These are phyloP conservation scores for Drymonia ruficornis DNA, from an alignment of 2,888 invertebrate species.

Conservation along the genomic window DNA sequence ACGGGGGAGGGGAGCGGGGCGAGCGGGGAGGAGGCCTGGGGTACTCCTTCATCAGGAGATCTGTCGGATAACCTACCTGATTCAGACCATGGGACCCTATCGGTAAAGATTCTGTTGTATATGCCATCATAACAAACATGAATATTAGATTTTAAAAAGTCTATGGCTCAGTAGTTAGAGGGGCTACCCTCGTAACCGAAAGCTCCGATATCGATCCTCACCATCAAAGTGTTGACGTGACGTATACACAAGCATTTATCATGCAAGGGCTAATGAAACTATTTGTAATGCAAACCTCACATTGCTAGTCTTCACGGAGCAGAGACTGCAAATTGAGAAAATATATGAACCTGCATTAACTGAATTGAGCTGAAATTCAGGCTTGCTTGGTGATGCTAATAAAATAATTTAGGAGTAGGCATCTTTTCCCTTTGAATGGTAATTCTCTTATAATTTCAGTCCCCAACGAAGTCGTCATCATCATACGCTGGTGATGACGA, in stretches of 20 bases:
- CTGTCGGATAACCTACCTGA: constrained; percentile 90
- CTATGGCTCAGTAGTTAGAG: too few species aligned
- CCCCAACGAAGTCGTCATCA: constrained; percentile 87
- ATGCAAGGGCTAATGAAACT: too few species aligned
- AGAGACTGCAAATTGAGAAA: too few species aligned
- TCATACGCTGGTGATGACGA: constrained; percentile 90
- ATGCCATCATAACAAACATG: not conserved
- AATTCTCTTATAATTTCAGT: constrained; percentile 69
- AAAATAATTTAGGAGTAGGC: constrained; percentile 2
- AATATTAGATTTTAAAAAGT: too few species aligned
- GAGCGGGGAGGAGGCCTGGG: constrained; percentile 95
- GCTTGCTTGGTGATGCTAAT: not conserved
- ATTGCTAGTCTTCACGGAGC: too few species aligned
- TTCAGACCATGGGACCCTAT: constrained; percentile 87
- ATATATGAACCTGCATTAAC: too few species aligned
- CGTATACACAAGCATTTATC: too few species aligned
- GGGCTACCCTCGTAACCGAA: too few species aligned
- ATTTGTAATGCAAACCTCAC: too few species aligned
- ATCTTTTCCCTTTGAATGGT: constrained; percentile 50
- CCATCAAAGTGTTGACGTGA: too few species aligned
- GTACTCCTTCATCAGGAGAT: constrained; percentile 94
- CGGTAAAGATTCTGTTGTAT: constrained; percentile 70
- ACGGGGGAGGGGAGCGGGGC: constrained; percentile 92
- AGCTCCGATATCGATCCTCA: too few species aligned
- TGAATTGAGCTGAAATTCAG: too few species aligned